Conservation (phyloP, 2,113 vertebrate genomes). For the Octodon degus region DNA sequence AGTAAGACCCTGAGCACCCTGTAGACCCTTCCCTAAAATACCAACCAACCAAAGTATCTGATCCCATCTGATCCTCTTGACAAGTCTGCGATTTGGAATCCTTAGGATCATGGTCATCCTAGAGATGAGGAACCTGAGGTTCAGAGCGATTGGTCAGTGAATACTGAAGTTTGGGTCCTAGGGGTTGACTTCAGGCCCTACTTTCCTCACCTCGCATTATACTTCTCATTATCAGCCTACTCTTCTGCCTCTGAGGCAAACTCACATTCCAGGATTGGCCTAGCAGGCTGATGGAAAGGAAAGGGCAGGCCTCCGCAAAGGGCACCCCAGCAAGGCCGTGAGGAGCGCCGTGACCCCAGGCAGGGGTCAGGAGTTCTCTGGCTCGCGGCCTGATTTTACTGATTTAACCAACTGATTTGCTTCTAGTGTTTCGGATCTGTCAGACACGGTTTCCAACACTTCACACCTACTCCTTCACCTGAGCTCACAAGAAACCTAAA, state of each 20-base stretch:
- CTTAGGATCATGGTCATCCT: conserved; percentile 19
- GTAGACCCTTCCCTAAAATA: no score
- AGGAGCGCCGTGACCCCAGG: neutral
- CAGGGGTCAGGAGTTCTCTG: neutral
- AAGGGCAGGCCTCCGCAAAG: neutral
- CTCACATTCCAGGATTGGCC: neutral
- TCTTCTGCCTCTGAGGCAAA: neutral
- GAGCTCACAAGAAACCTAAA: neutral
- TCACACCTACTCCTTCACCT: conserved; percentile 10
- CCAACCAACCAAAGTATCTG: no score
- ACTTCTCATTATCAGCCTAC: neutral
- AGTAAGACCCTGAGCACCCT: no score
- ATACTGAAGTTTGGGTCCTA: neutral
- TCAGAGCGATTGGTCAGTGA: neutral
- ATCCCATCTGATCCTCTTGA: neutral
- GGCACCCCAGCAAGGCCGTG: neutral
- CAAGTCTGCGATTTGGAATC: neutral
- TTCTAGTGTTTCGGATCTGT: neutral
- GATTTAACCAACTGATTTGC: conserved; percentile 39
- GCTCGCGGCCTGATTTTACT: neutral
- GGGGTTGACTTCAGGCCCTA: neutral
- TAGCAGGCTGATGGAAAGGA: neutral
- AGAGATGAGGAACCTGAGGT: neutral
- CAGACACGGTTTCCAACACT: neutral
- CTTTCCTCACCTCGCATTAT: neutral